Percentiles rank a stretch among this genome's conserved stretches.
Evolutionary conservation across 2,888 invertebrate genomes (phyloP).

Genomic region (Lysandra bellargus): DNA sequence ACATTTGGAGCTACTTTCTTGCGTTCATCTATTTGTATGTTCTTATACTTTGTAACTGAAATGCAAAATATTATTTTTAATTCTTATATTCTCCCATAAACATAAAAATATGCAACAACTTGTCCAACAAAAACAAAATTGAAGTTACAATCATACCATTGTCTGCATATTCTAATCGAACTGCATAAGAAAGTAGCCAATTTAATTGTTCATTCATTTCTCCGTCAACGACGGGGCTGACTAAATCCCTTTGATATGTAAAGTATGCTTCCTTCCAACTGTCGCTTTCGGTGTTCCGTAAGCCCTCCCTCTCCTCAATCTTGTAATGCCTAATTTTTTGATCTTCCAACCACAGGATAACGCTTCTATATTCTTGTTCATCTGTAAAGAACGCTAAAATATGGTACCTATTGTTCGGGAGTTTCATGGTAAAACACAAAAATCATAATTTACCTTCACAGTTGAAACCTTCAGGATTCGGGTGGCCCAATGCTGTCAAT

Average conservation of each 20-base stretch:
- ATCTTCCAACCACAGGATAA: slow-evolving; percentile 95
- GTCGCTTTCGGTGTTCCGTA: slow-evolving; percentile 85
- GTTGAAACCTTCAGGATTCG: slow-evolving; percentile 85
- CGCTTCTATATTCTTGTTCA: slow-evolving; percentile 87
- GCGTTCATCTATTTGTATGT: slow-evolving; percentile 82
- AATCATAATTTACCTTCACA: slow-evolving; percentile 79
- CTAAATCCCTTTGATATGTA: slow-evolving; percentile 87
- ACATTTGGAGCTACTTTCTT: slow-evolving; percentile 85
- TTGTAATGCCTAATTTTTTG: slow-evolving; percentile 94
- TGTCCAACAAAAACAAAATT: neutral
- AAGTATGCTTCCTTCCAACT: slow-evolving; percentile 87
- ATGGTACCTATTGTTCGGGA: slow-evolving; percentile 3
- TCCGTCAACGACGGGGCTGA: slow-evolving; percentile 83
- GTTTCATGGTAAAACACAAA: neutral
- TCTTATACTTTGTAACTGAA: slow-evolving; percentile 86
- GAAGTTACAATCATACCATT: slow-evolving; percentile 75
- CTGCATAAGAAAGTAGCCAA: slow-evolving; percentile 92
- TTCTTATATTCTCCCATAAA: neutral
- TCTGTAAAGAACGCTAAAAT: slow-evolving; percentile 78
- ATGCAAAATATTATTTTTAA: slow-evolving; percentile 42
- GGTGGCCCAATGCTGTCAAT: slow-evolving; percentile 88
- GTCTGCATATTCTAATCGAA: slow-evolving; percentile 90
- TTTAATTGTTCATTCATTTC: slow-evolving; percentile 86
- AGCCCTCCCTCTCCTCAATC: slow-evolving; percentile 87
- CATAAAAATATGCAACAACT: neutral